phyloP scores from a whole-genome alignment of 2,888 invertebrate genomes.

The Eupelmus urozonus region DNA sequence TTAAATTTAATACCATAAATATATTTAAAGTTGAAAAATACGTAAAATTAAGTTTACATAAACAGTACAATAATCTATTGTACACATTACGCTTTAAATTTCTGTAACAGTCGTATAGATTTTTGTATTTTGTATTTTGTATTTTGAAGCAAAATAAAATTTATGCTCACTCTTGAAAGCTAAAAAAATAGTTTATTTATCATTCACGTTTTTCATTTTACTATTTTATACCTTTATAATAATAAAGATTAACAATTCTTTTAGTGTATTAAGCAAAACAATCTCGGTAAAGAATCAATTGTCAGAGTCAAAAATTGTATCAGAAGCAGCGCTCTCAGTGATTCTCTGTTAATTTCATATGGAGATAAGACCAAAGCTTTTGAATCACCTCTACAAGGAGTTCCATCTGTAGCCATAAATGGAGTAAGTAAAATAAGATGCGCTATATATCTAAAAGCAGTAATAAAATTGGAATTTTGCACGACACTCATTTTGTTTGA shows the following conservation, averaged over 20 bases:
- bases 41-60: not conserved
- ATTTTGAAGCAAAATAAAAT: too few species aligned
- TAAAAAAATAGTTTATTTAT: too few species aligned
- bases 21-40: not conserved
- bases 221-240: not conserved
- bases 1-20: not conserved
- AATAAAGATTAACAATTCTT: too few species aligned
- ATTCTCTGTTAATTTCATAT: conserved; percentile 72
- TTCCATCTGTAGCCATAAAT: conserved; percentile 77
- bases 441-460: too few species aligned
- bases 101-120: too few species aligned
- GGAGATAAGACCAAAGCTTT: conserved; percentile 74
- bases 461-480: too few species aligned
- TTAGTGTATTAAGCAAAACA: conserved; percentile 74
- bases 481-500: too few species aligned
- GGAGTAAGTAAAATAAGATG: conserved; percentile 70
- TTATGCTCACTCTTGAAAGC: too few species aligned
- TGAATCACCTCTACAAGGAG: conserved; percentile 70
- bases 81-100: too few species aligned
- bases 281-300: conserved; percentile 63
- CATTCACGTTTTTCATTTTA: not conserved
- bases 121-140: too few species aligned
- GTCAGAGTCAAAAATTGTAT: conserved; percentile 69
- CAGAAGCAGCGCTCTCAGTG: conserved; percentile 65
- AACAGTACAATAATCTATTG: not conserved